Base-by-base conservation (phyloP, 2,888 invertebrate species). In the Phania funesta region DNA sequence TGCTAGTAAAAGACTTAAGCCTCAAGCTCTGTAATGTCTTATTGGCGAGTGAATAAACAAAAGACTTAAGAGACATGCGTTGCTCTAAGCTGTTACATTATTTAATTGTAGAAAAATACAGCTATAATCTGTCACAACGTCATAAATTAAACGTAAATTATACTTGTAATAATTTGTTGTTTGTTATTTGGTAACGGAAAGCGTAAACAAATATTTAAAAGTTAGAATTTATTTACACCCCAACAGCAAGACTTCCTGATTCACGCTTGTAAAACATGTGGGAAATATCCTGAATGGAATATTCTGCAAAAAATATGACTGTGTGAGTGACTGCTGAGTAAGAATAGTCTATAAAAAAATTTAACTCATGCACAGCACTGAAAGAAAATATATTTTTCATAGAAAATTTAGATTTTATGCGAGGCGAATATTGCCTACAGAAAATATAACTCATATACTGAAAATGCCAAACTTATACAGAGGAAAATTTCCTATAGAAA, bases 61-160 rank as follows among this genome's bases (percentile, higher is more conserved):
- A 70, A 75, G 80, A 70, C 58, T 75, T 70, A 54, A 71, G 71
- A 58, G 32, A 80, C 76, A 76, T 48, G 38, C 64, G 52, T 46
- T 18, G 3, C 20, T 41, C 16, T 1, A 16, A 50, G 16, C 22
- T 58, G 38, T n/a, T 44, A 41, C 29, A 29, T 26, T 22, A 38
- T 26, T 41, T 13, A 48, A 3, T 9, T 9, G 16, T 11, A 20
- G 16, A 18, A 58, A 38, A n/a, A n/a, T n/a, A 35, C 52, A 41
- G 7, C 65, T 58, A 26, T 67, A 50, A 67, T 29, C 48, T 58
- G 75, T 50, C 58, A 67, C 60, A 67, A 65, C 46, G 38, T 20
- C 48, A 48, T 75, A 67, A 75, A 75, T 75, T 64, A 54, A 16
- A 46, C 13, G 32, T 54, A 44, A 46, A 64, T 54, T 56, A 56